Evolutionary conservation across 2,888 invertebrate species (phyloP).

Genomic region (Thecophora atra): DNA sequence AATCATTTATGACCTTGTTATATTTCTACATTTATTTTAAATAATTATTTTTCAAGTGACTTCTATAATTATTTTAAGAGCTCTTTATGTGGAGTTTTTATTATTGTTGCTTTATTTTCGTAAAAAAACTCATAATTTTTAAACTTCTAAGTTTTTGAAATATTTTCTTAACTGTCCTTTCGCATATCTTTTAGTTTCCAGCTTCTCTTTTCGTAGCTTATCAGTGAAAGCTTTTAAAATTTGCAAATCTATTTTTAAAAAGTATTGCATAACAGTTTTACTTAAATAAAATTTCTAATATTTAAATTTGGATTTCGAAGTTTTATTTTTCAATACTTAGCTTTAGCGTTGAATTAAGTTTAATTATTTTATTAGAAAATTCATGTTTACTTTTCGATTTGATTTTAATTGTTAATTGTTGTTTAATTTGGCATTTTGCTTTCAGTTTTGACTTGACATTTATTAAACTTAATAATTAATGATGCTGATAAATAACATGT

Average conservation of each 20-base stretch:
- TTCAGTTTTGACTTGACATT: conserved; percentile 13
- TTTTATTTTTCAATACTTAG: not conserved
- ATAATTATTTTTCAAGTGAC: conserved; percentile 23
- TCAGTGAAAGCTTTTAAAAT: too few species aligned
- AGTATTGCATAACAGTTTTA: not conserved
- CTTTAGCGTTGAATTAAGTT: too few species aligned
- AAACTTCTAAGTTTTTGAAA: not conserved
- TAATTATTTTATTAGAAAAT: conserved; percentile 22
- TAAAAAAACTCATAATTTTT: not conserved
- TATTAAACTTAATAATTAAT: conserved; percentile 47
- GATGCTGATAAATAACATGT: conserved; percentile 53
- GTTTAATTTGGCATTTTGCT: not conserved
- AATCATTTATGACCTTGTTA: conserved; percentile 2
- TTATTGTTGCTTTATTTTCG: not conserved
- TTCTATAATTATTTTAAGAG: conserved; percentile 22
- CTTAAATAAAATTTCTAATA: conserved; percentile 1
- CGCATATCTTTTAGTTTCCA: conserved; percentile 24
- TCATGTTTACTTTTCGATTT: too few species aligned
- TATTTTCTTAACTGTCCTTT: too few species aligned
- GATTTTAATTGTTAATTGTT: too few species aligned
- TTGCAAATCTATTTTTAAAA: conserved; percentile 18
- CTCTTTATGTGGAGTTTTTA: conserved; percentile 7
- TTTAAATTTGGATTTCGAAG: conserved; percentile 26
- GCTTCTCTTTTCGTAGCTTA: not conserved
- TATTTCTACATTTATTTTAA: conserved; percentile 33